phyloP scores from a whole-genome alignment of 2,113 vertebrate species.

The Ascaphus truei region DNA sequence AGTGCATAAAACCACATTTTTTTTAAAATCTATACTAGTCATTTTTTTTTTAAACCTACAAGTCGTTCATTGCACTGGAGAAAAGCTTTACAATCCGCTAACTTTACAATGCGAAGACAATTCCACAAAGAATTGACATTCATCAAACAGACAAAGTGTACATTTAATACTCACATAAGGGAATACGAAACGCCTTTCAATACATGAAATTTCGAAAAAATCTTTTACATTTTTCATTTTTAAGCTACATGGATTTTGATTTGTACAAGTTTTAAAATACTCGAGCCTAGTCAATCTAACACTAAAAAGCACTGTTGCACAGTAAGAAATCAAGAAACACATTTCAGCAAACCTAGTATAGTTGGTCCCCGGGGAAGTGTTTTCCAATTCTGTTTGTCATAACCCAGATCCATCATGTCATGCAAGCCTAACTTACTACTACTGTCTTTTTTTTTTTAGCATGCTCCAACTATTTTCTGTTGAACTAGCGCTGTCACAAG shows the following conservation, averaged over 20 bases:
- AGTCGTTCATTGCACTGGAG: no score
- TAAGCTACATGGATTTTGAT: slow-evolving; percentile 79
- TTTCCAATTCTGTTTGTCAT: slow-evolving; percentile 91
- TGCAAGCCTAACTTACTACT: slow-evolving; percentile 77
- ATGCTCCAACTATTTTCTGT: slow-evolving; percentile 87
- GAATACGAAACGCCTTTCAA: slow-evolving; percentile 75
- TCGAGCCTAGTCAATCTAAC: slow-evolving; percentile 76
- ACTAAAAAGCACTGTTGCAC: slow-evolving; percentile 79
- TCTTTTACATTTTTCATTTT: slow-evolving; percentile 81
- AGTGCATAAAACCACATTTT: no score
- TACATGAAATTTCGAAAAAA: slow-evolving; percentile 72
- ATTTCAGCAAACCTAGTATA: slow-evolving; percentile 75
- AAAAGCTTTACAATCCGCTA: slow-evolving; percentile 37
- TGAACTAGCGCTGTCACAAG: slow-evolving; percentile 83
- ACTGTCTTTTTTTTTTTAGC: slow-evolving; percentile 60
- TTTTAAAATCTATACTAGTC: no score
- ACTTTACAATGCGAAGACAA: slow-evolving; percentile 34
- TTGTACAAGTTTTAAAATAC: slow-evolving; percentile 80
- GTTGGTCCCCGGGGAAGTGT: slow-evolving; percentile 76
- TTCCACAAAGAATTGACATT: slow-evolving; percentile 68
- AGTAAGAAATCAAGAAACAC: slow-evolving; percentile 79
- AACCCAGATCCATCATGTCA: slow-evolving; percentile 85
- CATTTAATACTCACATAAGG: slow-evolving; percentile 73
- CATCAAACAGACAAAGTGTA: slow-evolving; percentile 72
- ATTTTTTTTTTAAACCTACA: no score